Evolutionary conservation across 1,140 invertebrate genomes (phyloP), one percentile per base, ranked within the genome.

Genomic region (Dolichoris vasculosae): DNA sequence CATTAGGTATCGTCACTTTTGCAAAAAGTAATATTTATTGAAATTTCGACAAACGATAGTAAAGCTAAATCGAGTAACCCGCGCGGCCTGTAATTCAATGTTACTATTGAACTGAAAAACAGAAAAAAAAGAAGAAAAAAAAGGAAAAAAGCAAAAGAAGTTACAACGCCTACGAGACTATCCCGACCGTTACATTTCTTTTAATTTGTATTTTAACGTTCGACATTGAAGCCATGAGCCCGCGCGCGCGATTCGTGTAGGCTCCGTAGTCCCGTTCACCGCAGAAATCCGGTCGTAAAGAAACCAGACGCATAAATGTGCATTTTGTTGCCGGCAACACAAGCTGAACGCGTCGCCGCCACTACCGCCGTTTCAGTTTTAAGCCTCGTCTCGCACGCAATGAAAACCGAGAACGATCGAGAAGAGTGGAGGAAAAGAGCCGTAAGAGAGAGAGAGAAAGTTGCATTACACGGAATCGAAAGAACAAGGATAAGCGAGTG

Each of bases 271-370:
- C 17, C 51, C 76, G 51, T 78, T 64, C 35, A 80, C 78, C 78
- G 59, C 55, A 80, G 51, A 79, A 85, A 85, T 85, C 77, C 83
- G 83, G 83, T 85, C 77, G 67, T 85, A 85, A 69, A 73, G 64
- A 80, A 80, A 85, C 76, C 83, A 85, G 64, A 85, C 77, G 83
- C 77, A 80, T 85, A 85, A 85, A 75, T 80, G 83, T 85, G 83
- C 83, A 80, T 85, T 85, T 85, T 80, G 83, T 84, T 84, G 83
- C 17, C 48, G 30, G 46, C 75, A n/a, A n/a, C 76, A 40, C 64
- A 84, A 71, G 43, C 40, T 26, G 38, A 38, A 40, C 43, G 30
- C 30, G 38, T 20, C 38, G 59, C 38, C 40, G 38, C 26, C 82
- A 32, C 46, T 32, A 55, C 23, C 73, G 46, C 20, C 75, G 83